A percentile compares a stretch with the other conserved stretches of the same genome.
phyloP scores from a whole-genome alignment of 1,140 invertebrate species.

The Gonatopus flavifemur region DNA sequence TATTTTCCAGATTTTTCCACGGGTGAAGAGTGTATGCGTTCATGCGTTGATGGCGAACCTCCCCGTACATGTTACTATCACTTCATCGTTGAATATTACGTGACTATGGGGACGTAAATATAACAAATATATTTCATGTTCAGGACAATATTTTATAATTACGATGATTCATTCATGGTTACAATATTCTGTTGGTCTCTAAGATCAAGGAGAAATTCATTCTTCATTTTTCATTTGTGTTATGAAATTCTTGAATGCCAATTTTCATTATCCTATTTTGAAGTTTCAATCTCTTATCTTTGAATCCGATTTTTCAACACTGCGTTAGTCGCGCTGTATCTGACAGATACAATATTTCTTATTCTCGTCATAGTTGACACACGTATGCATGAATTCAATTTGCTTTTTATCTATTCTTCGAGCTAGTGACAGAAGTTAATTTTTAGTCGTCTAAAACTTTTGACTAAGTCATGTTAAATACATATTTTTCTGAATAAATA shows the following conservation, averaged over 20 bases:
- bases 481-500: too few species aligned
- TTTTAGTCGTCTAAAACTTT: too few species aligned
- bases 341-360: too few species aligned
- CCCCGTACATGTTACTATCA: slow-evolving; percentile 51
- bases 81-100: slow-evolving; percentile 57
- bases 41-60: slow-evolving; percentile 34
- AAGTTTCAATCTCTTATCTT: too few species aligned
- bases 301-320: too few species aligned
- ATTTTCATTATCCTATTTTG: neutral
- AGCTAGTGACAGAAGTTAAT: too few species aligned
- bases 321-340: too few species aligned
- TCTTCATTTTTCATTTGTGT: neutral
- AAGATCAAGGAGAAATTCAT: neutral
- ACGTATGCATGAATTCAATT: too few species aligned
- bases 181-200: neutral
- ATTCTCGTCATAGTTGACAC: too few species aligned
- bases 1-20: too few species aligned
- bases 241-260: neutral
- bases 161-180: neutral
- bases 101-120: slow-evolving; percentile 41
- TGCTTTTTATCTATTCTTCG: too few species aligned
- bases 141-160: neutral
- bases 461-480: too few species aligned
- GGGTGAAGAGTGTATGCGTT: slow-evolving; percentile 43
- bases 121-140: neutral